Evolutionary conservation across 2,797 vertebrate genomes (phyloP), one percentile per base, ranked within the genome.

Genomic region (Myioborus miniatus): DNA sequence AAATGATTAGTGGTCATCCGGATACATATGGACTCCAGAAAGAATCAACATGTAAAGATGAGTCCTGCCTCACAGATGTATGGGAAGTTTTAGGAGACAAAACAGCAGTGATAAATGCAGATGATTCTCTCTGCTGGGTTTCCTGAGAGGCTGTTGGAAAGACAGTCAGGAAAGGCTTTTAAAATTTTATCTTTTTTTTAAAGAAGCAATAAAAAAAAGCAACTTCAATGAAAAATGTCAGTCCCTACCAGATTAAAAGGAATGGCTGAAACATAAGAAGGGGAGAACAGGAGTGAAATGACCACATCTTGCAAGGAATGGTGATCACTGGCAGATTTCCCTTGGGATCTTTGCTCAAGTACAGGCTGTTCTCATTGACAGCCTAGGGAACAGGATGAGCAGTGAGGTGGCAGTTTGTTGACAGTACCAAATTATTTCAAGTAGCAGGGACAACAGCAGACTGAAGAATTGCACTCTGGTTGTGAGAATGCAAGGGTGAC

Each of bases 331-430:
- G 46, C 67, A 74, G 64, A 83, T 93, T 94, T 94, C 93, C 79
- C 60, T 39, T 0, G 72, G 87, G 91, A 59, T 67, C 39, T 90
- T 58, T 89, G 55, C 50, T 83, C 14, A 84, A 91, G 82, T 76
- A 55, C 29, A 67, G 60, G 49, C 78, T 85, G 41, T 89, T 92
- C 9, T 1, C 41, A 22, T 71, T 5, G 4, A 36, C 76, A 80
- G 46, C 43, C 46, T 70, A 32, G 68, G 64, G 53, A 83, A 41
- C 46, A 87, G 82, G 64, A 78, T 70, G 76, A 94, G 53, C 68
- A 70, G 84, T 53, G 92, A 92, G 68, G 68, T 85, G 56, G 89
- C 91, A 58, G 69, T 80, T 83, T 34, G 22, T 90, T 96, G 76
- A 87, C 68, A 87, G 27, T 58, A 71, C 79, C 65, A 44, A 83